Conservation (phyloP, 1,140 invertebrate species). For the Drosophila bipectinata region DNA sequence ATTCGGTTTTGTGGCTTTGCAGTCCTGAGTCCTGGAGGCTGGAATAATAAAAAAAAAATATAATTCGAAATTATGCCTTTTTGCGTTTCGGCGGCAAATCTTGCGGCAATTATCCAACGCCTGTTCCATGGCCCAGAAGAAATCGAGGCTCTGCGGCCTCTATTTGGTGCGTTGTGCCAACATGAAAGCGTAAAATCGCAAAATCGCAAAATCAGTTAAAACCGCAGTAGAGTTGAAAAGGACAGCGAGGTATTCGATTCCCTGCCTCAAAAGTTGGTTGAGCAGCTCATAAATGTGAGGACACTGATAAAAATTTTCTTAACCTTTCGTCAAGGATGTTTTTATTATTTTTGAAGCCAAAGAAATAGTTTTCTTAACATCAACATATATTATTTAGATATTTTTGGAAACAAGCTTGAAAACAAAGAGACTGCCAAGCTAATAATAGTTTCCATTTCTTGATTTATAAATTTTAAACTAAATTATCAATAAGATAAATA, state of each 20-base stretch:
- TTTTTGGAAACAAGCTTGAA: neutral
- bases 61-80: conserved; percentile 76
- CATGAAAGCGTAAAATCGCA: conserved; percentile 31
- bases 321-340: neutral
- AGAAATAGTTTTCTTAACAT: neutral
- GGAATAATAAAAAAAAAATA: conserved; percentile 73
- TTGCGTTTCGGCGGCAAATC: conserved; percentile 54
- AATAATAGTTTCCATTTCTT: neutral
- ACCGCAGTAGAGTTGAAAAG: conserved; percentile 69
- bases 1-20: conserved; percentile 35
- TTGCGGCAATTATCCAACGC: conserved; percentile 67
- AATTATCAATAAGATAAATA: neutral
- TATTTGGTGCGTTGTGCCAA: conserved; percentile 49
- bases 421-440: neutral
- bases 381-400: neutral
- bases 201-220: conserved; percentile 65
- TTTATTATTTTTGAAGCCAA: neutral
- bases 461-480: neutral
- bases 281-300: conserved; percentile 33
- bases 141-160: conserved; percentile 5
- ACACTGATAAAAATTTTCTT: conserved; percentile 3
- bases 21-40: conserved; percentile 30
- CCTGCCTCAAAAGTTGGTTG: neutral
- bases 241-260: conserved; percentile 44
- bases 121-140: conserved; percentile 3